A percentile compares a stretch with the other conserved stretches of the same genome.
phyloP scores from a whole-genome alignment of 1,140 invertebrate species.

The Chionoecetes opilio region DNA sequence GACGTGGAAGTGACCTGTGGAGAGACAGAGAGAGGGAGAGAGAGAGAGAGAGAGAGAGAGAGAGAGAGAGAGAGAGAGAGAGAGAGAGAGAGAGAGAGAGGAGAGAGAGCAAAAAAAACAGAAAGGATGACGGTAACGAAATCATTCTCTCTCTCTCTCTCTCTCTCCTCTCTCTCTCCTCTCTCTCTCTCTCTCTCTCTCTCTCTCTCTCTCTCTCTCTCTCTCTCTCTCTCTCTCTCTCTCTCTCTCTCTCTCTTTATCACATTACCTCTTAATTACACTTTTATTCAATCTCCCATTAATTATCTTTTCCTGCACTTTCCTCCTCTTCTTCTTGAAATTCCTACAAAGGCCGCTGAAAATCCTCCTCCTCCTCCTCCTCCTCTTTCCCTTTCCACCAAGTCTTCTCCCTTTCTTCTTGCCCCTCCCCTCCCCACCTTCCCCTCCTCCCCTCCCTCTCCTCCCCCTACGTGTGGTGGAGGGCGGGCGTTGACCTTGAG shows the following conservation, averaged over 20 bases:
- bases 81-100: not conserved
- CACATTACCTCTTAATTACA: not conserved
- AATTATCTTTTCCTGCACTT: no score
- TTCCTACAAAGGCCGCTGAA: conserved; percentile 1
- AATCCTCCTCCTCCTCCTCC: not conserved
- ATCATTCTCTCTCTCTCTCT: not conserved
- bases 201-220: no score
- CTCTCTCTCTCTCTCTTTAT: not conserved
- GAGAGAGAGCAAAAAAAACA: no score
- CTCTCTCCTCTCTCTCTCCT: no score
- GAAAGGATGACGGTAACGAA: not conserved
- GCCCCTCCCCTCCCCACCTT: not conserved
- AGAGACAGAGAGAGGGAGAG: no score
- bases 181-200: no score
- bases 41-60: no score
- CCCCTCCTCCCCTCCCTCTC: not conserved
- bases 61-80: no score
- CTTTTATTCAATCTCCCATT: no score
- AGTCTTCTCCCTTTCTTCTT: not conserved
- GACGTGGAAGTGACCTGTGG: no score
- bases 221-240: not conserved
- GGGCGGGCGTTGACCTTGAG: conserved; percentile 1
- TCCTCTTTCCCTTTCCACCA: conserved; percentile 23
- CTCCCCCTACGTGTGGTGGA: not conserved
- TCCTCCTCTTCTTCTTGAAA: no score